Percentiles rank a stretch among this genome's conserved stretches.
phyloP scores from a whole-genome alignment of 2,888 invertebrate genomes.

The Tyria jacobaeae region DNA sequence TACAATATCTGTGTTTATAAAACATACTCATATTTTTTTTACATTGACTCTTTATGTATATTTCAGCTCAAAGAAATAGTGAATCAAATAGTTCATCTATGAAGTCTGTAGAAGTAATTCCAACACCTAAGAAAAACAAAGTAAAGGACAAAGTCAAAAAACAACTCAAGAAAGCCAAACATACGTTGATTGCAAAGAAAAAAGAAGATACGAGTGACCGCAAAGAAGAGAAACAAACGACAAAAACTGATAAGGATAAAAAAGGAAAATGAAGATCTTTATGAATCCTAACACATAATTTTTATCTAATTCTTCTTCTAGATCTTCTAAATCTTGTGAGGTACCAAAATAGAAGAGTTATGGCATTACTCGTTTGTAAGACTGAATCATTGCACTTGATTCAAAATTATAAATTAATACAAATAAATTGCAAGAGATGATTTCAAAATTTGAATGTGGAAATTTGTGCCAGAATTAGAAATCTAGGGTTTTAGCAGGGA shows the following conservation, averaged over 20 bases:
- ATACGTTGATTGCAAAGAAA: constrained; percentile 77
- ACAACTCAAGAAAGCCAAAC: constrained; percentile 81
- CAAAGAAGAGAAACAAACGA: constrained; percentile 63
- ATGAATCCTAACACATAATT: constrained; percentile 34
- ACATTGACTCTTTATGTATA: constrained; percentile 10
- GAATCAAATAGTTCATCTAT: constrained; percentile 80
- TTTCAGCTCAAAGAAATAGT: constrained; percentile 81
- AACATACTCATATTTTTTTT: not conserved
- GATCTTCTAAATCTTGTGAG: constrained; percentile 21
- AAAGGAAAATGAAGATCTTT: constrained; percentile 62
- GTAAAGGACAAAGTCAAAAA: constrained; percentile 83
- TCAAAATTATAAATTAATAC: constrained; percentile 38
- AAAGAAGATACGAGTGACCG: constrained; percentile 70
- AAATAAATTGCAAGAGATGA: constrained; percentile 17
- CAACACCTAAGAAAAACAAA: constrained; percentile 78
- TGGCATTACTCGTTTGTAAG: constrained; percentile 73
- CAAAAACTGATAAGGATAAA: constrained; percentile 64
- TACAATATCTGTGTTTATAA: no score
- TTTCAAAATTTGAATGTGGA: constrained; percentile 33
- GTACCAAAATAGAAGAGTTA: constrained; percentile 39
- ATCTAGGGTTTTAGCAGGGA: no score
- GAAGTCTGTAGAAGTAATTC: constrained; percentile 72
- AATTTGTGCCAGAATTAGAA: constrained; percentile 59
- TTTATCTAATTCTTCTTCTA: constrained; percentile 21
- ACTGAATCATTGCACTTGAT: constrained; percentile 80